Percentiles rank a stretch among this genome's conserved stretches.
These are phyloP conservation scores for Leptinotarsa texana DNA, from an alignment of 1,140 invertebrate species.

Conservation along the genomic window DNA sequence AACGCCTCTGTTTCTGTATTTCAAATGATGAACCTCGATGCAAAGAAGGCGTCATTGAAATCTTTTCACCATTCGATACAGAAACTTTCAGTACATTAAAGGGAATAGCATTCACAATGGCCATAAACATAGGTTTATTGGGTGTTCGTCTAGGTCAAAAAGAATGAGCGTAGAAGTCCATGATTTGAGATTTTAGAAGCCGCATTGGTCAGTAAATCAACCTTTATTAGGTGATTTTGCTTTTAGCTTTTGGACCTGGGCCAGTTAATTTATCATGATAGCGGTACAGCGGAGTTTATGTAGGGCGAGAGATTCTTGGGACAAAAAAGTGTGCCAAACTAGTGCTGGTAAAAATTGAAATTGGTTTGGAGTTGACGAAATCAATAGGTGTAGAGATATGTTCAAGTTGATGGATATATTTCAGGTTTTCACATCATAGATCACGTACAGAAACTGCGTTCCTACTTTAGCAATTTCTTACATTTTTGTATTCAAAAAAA, in stretches of 20 bases:
- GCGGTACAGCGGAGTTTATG: background rate
- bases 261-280: conserved; percentile 19
- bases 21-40: no score
- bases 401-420: no score
- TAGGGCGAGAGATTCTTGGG: background rate
- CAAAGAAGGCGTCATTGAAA: background rate
- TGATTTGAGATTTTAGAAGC: conserved; percentile 24
- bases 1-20: no score
- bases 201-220: conserved; percentile 19
- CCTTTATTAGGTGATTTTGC: conserved; percentile 19
- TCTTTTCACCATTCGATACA: background rate
- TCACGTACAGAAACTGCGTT: no score
- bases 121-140: background rate
- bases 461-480: no score
- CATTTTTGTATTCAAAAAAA: no score
- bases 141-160: background rate
- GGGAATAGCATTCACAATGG: background rate
- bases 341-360: no score
- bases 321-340: background rate
- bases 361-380: no score
- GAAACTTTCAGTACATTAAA: background rate
- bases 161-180: conserved; percentile 17
- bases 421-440: no score
- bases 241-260: conserved; percentile 23
- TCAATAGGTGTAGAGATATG: no score